Evolutionary conservation across 1,140 invertebrate species (phyloP), one percentile per base, ranked within the genome.

Genomic region (Leptopilina clavipes): DNA sequence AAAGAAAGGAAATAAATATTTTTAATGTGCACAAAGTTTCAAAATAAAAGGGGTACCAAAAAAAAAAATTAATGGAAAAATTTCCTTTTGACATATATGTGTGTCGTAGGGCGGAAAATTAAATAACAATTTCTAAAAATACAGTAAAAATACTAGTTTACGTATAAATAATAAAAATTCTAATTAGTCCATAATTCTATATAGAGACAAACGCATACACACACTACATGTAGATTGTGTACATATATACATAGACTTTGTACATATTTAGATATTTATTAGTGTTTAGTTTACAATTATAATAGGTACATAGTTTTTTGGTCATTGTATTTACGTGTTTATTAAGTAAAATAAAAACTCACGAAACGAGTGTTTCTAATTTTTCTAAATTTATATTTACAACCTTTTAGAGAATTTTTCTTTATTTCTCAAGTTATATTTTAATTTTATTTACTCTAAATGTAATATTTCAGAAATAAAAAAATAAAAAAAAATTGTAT

Each of bases 201-300:
- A 65, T 31, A 22, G 1, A 25, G 10, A 65, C 25, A 31, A 31
- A 40, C 37, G 8, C 37, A 40, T 7, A 40, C 25, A 40, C 37
- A 40, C 37, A 31, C 25, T 31, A 2, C 5, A 40, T 40, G 37
- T 54, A 54, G 52, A 54, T 54, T 54, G 7, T 54, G 52, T 54
- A 54, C n/a, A 54, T 54, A 54, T 54, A 31, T 65, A 65, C 59
- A 65, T 65, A 65, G 25, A 31, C 1, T 65, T 65, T 65, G 59
- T 65, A 31, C 25, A 65, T 31, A 65, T 65, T 65, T 52, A 52
- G n/a, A 52, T 52, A 52, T 52, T 52, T 52, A 52, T 52, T 52
- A 52, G 25, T 31, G 22, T 65, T 31, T 25, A 65, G 19, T 31
- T 37, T 65, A 65, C 56, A 25, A 31, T 31, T n/a, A n/a, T n/a